Base-by-base conservation (phyloP, 2,113 vertebrate genomes). In the Ariopsis seemanni region DNA sequence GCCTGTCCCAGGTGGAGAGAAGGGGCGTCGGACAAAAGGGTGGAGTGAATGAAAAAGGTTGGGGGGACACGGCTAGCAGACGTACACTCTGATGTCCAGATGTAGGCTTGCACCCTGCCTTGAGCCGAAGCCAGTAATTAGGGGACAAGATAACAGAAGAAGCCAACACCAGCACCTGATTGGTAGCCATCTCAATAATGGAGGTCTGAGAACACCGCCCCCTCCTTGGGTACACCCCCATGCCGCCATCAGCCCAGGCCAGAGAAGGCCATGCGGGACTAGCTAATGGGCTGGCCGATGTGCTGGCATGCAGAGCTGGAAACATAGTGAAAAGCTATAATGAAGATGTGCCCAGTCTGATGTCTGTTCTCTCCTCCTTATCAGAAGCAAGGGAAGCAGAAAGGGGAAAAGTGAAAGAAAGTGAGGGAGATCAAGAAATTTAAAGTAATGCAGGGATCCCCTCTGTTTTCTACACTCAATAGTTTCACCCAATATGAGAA, bases 21-120 rank as follows among this genome's bases (percentile, higher is more conserved):
- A 87, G 86, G 84, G 85, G 92, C 90, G 92, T 91, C 91, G 93
- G 91, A 92, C 84, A 92, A 90, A 91, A 91, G 88, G 91, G 75
- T 78, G 75, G 77, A 71, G 63, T 12, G 50, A 83, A 82, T 90
- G 89, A 89, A 58, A 63, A 74, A 86, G 86, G 62, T 30, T 67
- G 75, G 57, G 42, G 63, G 60, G 53, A 60, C 53, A 86, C 63
- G 62, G 62, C 75, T 77, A 91, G 91, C 91, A 93, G 91, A 93
- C 91, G 91, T 91, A 93, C 90, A 92, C 90, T 94, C 93, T 92
- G 92, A 95, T 94, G 92, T 94, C 93, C 91, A 92, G 89, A 91
- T 89, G 90, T 91, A 84, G 85, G 53, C 81, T n/a, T 17, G 81
- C 87, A 79, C 65, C 89, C 86, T 52, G 83, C 85, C 86, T 81